Percentiles rank a stretch among this genome's conserved stretches.
Conservation (phyloP, 92 coral and sea anemone genomes). For the Epizoanthus illoricatus region DNA sequence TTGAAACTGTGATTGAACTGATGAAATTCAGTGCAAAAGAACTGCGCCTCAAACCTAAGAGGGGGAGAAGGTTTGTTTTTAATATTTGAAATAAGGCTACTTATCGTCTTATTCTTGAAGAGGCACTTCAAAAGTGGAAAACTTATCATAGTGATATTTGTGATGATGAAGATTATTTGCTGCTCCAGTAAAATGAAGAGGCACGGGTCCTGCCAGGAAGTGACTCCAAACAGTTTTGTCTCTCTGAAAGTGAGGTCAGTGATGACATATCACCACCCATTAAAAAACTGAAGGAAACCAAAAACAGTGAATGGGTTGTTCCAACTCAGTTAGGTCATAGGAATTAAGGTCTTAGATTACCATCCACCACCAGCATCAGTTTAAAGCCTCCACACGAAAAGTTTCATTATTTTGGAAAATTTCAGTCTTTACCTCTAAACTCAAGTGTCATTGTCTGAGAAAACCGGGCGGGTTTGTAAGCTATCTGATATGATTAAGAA, state of each 20-base stretch:
- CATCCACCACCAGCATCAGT: too few relatives aligned
- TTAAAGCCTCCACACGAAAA: too few relatives aligned
- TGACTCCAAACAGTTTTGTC: conserved; percentile 35
- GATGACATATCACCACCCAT: conserved; percentile 24
- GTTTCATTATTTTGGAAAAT: too few relatives aligned
- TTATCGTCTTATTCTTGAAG: conserved; percentile 38
- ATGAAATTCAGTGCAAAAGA: conserved; percentile 33
- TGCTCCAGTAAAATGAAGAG: conserved; percentile 52
- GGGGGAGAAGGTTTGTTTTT: conserved; percentile 40
- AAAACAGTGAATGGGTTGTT: background rate
- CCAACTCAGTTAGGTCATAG: background rate
- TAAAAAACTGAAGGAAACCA: conserved; percentile 12
- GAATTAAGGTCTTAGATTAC: too few relatives aligned
- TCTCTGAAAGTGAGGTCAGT: conserved; percentile 35
- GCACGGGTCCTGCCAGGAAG: conserved; percentile 61
- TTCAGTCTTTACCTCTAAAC: too few relatives aligned
- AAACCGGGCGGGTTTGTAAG: too few relatives aligned
- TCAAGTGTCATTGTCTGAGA: too few relatives aligned
- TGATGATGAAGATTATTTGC: conserved; percentile 51
- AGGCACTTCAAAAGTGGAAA: conserved; percentile 57
- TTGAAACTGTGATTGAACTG: conserved; percentile 38
- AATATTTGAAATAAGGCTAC: conserved; percentile 40
- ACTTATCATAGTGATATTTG: conserved; percentile 42
- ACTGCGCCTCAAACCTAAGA: conserved; percentile 32
- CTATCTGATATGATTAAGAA: too few relatives aligned